A percentile compares a stretch with the other conserved stretches of the same genome.
These are phyloP conservation scores for Centrocercus urophasianus DNA, from an alignment of 2,113 vertebrate genomes.

Conservation along the genomic window DNA sequence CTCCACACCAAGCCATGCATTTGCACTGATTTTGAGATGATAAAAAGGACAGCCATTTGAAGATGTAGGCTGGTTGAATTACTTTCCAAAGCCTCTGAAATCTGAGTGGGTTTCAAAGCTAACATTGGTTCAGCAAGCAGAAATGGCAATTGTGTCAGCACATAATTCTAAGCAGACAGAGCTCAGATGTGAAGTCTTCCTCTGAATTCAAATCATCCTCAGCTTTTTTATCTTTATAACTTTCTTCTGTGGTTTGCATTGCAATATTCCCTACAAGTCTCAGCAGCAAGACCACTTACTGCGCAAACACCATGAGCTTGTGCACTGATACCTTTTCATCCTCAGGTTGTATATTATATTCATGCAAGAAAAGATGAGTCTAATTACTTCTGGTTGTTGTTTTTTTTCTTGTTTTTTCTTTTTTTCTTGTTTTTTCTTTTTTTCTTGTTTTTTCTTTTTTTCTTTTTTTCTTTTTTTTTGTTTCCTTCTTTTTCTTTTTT, in stretches of 20 bases:
- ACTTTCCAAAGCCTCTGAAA: background rate
- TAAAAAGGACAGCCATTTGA: background rate
- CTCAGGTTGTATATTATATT: background rate
- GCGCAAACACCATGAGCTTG: accelerated
- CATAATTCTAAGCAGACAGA: background rate
- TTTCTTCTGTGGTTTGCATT: background rate
- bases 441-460: background rate
- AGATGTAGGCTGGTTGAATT: background rate
- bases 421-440: background rate
- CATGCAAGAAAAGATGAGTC: background rate
- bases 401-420: background rate
- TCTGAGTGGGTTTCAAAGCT: background rate
- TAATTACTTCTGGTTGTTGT: background rate
- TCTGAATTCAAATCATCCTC: background rate
- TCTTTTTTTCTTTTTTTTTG: too few relatives aligned
- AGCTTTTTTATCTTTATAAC: background rate
- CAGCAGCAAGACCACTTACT: background rate
- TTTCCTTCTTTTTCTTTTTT: background rate
- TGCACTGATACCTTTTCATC: background rate
- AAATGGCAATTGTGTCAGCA: background rate
- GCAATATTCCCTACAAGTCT: background rate
- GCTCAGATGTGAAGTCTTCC: background rate
- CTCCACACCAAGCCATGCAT: background rate
- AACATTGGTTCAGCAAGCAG: background rate
- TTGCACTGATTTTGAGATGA: background rate